Base-by-base conservation (phyloP, 2,888 invertebrate genomes). In the Chrysina gloriosa region DNA sequence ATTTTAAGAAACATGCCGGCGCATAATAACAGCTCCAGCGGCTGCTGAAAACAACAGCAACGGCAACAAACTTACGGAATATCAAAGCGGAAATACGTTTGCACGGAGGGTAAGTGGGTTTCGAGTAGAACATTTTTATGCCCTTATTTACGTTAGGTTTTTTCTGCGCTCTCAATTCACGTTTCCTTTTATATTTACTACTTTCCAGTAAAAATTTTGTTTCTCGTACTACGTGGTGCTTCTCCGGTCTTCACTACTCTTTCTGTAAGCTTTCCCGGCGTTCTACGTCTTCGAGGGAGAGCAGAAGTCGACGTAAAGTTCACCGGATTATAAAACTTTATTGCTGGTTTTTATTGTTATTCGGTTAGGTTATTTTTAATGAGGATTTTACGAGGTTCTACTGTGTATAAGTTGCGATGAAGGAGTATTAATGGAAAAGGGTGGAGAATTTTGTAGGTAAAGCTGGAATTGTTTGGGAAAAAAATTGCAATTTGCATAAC, bases 81-180 rank as follows among this genome's bases (percentile, higher is more conserved):
- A 54, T 54, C 54, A 31, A 34, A 31, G 54, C 54, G 2, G 16
- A 54, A 54, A 31, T 19, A 25, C 9, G 54, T 19, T 34, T 3
- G 54, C 9, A 19, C 16, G 54, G 11, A 21, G 29, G 19, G 31
- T 7, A 31, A 31, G 54, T 34, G 31, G 54, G 31, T 21, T 47
- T 47, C 86, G 77, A 99, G 88, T 71, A 97, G 97, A 27, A 27
- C 25, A 39, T 58, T 54, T 63, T 29, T 45, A 63, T 16, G 29
- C 45, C 6, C 29, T 63, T 63, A 63, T 63, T 63, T 63, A 45
- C 19, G 45, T 45, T 45, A 34, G 34, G 29, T 63, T 63, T 42
- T 42, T 11, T 54, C 34, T 45, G 21, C 19, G 19, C 31, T 27
- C 29, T 34, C 47, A 21, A 31, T 29, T 45, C 63, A 45, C 63